Percentiles rank a stretch among this genome's conserved stretches.
Conservation (phyloP, 2,797 vertebrate species). For the Australoheros facetus region DNA sequence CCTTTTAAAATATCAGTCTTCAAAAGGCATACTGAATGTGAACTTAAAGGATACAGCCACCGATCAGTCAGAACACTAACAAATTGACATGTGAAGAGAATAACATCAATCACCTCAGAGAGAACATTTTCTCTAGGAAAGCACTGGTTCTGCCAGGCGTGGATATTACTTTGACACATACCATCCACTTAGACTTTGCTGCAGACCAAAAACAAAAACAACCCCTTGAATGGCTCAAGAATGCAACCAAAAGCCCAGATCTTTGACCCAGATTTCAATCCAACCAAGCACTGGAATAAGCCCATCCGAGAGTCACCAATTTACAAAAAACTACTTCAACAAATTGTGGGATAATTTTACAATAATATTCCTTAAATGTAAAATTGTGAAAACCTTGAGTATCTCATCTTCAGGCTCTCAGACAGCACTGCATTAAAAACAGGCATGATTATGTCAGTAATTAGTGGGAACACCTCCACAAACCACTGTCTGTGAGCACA, state of each 20-base stretch:
- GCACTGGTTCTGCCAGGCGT: background rate
- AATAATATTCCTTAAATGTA: background rate
- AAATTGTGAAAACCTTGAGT: background rate
- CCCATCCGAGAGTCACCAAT: background rate
- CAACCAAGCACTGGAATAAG: background rate
- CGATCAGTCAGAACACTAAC: background rate
- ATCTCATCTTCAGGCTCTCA: background rate
- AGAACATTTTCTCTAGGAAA: background rate
- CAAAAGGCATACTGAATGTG: background rate
- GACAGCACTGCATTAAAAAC: too few relatives aligned
- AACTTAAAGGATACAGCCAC: background rate
- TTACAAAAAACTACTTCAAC: background rate
- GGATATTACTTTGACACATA: background rate
- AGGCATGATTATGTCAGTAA: too few relatives aligned
- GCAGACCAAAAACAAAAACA: background rate
- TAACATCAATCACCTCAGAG: background rate
- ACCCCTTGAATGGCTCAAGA: background rate
- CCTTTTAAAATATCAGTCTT: background rate
- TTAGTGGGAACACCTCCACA: too few relatives aligned
- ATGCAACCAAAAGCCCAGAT: background rate
- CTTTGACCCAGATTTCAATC: background rate
- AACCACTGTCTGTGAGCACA: too few relatives aligned
- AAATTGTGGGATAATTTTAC: too few relatives aligned
- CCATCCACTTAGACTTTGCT: background rate
- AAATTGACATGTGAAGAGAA: background rate